Base-by-base conservation (phyloP, 1,140 invertebrate genomes). In the Lanistes nyassanus region DNA sequence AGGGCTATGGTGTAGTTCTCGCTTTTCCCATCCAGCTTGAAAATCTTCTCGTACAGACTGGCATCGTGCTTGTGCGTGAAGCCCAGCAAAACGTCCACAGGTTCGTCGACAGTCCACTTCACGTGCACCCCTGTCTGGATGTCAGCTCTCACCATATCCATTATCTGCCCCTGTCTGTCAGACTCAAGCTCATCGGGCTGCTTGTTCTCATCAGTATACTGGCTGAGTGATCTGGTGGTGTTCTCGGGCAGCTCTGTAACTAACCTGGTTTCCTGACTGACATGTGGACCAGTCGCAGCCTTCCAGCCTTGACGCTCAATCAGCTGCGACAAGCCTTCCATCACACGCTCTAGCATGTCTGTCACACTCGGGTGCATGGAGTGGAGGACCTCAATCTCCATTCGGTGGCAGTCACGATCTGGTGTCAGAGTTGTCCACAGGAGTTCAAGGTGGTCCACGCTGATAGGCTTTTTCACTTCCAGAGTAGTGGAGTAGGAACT, bases 401-500 rank as follows among this genome's bases (percentile, higher is more conserved):
- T 42, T 19, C 60, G 34, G 21, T 60, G 53, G 56, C 60, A 72
- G 21, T 21, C 16, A 9, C 37, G 39, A 21, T 37, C 53, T 21
- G 11, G 39, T 16, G 53, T 55, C 13, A 53, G 53, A 9, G 29
- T 56, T 21, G 58, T 62, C 34, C 53, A 42, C 21, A 37, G 29
- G 36, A 72, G 19, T 55, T 60, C 16, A 13, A 72, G 23, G 5
- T 56, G 53, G 9, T 34, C 16, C 21, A 72, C 34, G 4, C 34
- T 60, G 11, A 72, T 34, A 5, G 70, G 55, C 23, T 72, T 72
- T 23, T 72, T 42, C n/a, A 72, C 29, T 36, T 56, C 60, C 21
- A 72, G 19, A 2, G 13, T 72, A 26, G 36, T 31, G 9, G 47
- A 36, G 26, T 60, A 72, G 2, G 23, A 55, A n/a, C 70, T 60